Percentiles rank a stretch among this genome's conserved stretches.
phyloP scores from a whole-genome alignment of 1,140 invertebrate species.

The Cyclargus thomasi region DNA sequence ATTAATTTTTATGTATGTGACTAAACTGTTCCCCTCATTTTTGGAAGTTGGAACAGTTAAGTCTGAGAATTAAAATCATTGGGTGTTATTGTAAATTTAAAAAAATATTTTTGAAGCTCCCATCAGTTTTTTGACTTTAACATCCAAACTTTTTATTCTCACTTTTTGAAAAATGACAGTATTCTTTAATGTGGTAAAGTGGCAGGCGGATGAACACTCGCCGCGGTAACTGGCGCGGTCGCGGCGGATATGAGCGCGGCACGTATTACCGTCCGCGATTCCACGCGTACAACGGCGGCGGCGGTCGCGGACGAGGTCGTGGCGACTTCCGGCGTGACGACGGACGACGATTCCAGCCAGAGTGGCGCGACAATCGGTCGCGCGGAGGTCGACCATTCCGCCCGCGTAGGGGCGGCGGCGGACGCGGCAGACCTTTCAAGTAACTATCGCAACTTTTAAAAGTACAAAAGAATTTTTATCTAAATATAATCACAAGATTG shows the following conservation, averaged over 20 bases:
- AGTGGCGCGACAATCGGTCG: conserved; percentile 66
- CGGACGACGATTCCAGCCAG: conserved; percentile 59
- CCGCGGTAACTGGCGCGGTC: conserved; percentile 75
- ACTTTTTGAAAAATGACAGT: background rate
- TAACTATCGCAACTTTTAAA: conserved; percentile 26
- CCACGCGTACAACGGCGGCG: conserved; percentile 77
- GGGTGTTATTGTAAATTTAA: too few species aligned
- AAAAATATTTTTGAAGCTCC: too few species aligned
- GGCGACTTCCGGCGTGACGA: conserved; percentile 77
- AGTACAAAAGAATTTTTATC: too few species aligned
- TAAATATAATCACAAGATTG: too few species aligned
- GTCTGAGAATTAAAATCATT: too few species aligned
- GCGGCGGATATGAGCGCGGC: conserved; percentile 80
- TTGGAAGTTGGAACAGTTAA: too few species aligned
- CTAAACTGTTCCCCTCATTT: too few species aligned
- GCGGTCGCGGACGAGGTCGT: conserved; percentile 71
- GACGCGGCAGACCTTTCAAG: conserved; percentile 68
- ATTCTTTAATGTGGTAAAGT: conserved; percentile 26
- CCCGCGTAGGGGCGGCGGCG: conserved; percentile 54
- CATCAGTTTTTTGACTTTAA: too few species aligned
- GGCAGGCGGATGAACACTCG: conserved; percentile 60
- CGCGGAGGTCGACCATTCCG: conserved; percentile 60
- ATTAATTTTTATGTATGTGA: too few species aligned
- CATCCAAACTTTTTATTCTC: too few species aligned
- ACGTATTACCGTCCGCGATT: conserved; percentile 86